Evolutionary conservation across 2,797 vertebrate species (phyloP).

Genomic region (Picus viridis): DNA sequence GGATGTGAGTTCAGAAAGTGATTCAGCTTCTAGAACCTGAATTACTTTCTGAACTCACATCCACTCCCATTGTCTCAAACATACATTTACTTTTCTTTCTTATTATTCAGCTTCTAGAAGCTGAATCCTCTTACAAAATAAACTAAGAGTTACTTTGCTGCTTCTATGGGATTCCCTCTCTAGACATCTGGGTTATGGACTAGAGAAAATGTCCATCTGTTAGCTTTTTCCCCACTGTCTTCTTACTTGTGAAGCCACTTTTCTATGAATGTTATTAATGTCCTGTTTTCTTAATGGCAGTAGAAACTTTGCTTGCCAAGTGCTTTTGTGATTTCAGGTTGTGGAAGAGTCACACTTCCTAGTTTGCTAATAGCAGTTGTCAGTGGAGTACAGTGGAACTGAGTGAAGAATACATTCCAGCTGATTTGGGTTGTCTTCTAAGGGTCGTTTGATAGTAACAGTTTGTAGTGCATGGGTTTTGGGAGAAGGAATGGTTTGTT

Average conservation of each 20-base stretch:
- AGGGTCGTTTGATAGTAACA: neutral
- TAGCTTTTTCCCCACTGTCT: neutral
- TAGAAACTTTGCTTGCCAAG: neutral
- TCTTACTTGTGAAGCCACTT: neutral
- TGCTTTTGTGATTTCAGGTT: neutral
- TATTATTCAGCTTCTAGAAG: neutral
- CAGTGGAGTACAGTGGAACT: neutral
- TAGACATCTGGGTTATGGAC: rapidly evolving
- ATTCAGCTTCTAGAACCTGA: neutral
- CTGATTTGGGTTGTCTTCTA: neutral
- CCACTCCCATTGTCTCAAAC: no score
- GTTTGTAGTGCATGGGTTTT: neutral
- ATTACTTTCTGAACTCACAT: no score
- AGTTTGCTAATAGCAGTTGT: neutral
- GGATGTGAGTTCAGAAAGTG: neutral
- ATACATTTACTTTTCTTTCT: no score
- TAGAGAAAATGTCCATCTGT: neutral
- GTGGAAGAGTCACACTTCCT: neutral
- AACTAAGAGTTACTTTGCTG: neutral
- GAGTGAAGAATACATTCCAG: neutral
- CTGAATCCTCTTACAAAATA: neutral
- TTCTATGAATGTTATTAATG: neutral
- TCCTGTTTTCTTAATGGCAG: neutral
- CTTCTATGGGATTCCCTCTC: neutral
- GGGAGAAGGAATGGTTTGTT: neutral